Evolutionary conservation across 2,113 vertebrate genomes (phyloP).

Genomic region (Typhlomys cinereus): DNA sequence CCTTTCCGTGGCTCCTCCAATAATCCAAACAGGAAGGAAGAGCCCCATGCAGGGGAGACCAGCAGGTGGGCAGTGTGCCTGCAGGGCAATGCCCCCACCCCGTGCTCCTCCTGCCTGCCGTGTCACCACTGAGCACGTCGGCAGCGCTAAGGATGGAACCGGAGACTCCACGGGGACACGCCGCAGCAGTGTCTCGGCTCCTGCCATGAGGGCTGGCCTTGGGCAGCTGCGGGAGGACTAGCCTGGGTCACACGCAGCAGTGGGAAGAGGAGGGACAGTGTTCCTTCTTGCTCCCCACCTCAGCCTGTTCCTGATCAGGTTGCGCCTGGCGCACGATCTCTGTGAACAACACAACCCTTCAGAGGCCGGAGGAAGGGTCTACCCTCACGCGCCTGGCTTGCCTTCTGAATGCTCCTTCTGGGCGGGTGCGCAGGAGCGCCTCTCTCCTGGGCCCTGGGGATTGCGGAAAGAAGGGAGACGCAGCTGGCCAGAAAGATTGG

Average conservation of each 20-base stretch:
- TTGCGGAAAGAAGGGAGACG: not conserved
- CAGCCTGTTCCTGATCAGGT: not conserved
- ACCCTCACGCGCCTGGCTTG: not conserved
- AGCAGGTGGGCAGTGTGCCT: accelerated
- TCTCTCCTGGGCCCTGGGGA: too few relatives aligned
- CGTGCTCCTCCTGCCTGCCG: not conserved
- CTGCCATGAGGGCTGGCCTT: too few relatives aligned
- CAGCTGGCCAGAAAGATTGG: not conserved
- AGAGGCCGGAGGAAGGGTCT: not conserved
- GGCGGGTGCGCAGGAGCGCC: not conserved
- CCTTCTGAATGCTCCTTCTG: not conserved
- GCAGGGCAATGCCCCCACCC: not conserved
- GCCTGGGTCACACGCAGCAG: not conserved
- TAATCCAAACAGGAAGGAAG: not conserved
- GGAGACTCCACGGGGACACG: not conserved
- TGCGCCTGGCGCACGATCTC: not conserved
- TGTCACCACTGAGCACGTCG: not conserved
- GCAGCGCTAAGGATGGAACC: not conserved
- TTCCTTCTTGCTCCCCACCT: not conserved
- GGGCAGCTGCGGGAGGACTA: not conserved
- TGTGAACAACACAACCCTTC: accelerated
- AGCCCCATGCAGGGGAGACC: not conserved
- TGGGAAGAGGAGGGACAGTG: not conserved
- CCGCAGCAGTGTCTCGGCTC: not conserved
- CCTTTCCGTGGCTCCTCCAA: not conserved